phyloP scores from a whole-genome alignment of 2,888 invertebrate genomes.

The Hipparchia semele region DNA sequence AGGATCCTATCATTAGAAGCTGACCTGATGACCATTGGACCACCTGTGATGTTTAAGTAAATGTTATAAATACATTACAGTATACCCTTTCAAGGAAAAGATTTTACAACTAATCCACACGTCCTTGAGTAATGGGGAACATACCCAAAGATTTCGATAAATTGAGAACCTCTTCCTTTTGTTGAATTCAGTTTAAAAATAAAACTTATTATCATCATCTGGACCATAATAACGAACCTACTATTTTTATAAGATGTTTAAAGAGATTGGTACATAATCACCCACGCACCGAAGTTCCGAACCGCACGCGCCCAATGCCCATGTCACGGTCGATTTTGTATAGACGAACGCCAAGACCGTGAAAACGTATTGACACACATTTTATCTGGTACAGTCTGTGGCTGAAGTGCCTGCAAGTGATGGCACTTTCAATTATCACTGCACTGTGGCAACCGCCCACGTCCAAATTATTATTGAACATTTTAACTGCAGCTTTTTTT shows the following conservation, averaged over 20 bases:
- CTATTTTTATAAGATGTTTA: not conserved
- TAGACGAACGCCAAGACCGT: constrained; percentile 67
- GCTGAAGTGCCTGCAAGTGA: constrained; percentile 63
- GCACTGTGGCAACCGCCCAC: constrained; percentile 64
- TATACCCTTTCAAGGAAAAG: no score
- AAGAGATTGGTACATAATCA: constrained; percentile 46
- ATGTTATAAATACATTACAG: no score
- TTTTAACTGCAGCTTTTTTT: constrained; percentile 67
- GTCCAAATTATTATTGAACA: constrained; percentile 59
- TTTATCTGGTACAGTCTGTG: constrained; percentile 59
- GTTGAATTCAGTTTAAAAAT: no score
- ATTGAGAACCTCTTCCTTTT: no score
- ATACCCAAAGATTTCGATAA: no score
- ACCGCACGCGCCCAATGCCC: constrained; percentile 53
- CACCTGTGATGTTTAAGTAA: no score
- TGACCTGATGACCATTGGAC: no score
- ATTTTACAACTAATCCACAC: no score
- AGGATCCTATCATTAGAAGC: no score
- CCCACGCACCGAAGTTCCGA: constrained; percentile 48
- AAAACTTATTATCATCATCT: no score
- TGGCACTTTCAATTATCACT: constrained; percentile 79
- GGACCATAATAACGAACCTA: no score
- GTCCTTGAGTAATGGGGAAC: no score
- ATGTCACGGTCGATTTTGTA: constrained; percentile 67
- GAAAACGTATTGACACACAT: constrained; percentile 77